Evolutionary conservation across 37 sponge, comb jelly and placozoan genomes (phyloP).

Genomic region (Tethya wilhelma): DNA sequence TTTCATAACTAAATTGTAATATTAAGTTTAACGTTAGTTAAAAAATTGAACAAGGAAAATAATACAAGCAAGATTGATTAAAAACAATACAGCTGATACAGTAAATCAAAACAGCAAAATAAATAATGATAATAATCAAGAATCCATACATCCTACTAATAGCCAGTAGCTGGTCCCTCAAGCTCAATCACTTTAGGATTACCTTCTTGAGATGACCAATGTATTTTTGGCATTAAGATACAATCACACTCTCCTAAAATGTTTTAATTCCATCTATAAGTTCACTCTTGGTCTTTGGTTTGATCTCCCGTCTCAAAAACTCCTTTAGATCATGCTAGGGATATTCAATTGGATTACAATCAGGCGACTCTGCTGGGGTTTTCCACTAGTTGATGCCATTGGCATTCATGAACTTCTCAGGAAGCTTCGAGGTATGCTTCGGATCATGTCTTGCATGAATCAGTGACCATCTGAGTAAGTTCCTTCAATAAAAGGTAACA

Average conservation of each 20-base stretch:
- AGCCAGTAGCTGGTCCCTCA: slow-evolving; percentile 18
- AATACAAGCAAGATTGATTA: too few species aligned
- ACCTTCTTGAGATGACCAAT: slow-evolving; percentile 15
- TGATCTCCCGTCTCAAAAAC: slow-evolving; percentile 29
- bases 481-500: slow-evolving; percentile 19
- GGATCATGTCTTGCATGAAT: slow-evolving; percentile 31
- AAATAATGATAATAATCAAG: too few species aligned
- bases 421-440: slow-evolving; percentile 14
- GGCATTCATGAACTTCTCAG: slow-evolving; percentile 11
- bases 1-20: too few species aligned
- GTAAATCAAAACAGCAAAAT: too few species aligned
- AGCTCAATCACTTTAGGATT: slow-evolving; percentile 18
- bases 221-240: slow-evolving; percentile 3
- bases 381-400: slow-evolving; percentile 34
- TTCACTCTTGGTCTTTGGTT: slow-evolving; percentile 23
- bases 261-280: slow-evolving; percentile 2
- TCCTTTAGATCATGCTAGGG: slow-evolving; percentile 38
- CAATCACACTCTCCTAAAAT: slow-evolving; percentile 21
- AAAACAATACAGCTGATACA: too few species aligned
- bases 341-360: slow-evolving; percentile 39
- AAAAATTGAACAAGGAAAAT: too few species aligned
- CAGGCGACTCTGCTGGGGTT: slow-evolving; percentile 38
- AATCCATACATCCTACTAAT: too few species aligned
- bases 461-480: slow-evolving; percentile 22
- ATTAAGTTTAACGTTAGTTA: too few species aligned